These are phyloP conservation scores for Trachelus stipa DNA, from an alignment of 2,888 invertebrate genomes.

Conservation along the genomic window DNA sequence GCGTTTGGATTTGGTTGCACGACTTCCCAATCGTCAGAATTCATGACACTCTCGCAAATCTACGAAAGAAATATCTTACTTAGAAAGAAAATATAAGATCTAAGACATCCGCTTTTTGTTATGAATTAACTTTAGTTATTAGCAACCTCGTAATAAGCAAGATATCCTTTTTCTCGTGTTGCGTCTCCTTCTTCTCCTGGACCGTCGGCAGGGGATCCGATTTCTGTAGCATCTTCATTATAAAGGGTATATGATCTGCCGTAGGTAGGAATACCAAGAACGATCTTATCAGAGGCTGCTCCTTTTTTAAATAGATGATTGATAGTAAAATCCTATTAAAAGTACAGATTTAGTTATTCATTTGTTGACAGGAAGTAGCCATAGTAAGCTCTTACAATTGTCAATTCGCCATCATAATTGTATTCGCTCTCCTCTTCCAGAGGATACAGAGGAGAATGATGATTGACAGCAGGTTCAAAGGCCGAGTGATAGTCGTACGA, in stretches of 20 bases:
- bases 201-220: constrained; percentile 91
- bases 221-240: constrained; percentile 84
- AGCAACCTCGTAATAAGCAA: constrained; percentile 89
- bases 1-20: constrained; percentile 83
- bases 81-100: constrained; percentile 1
- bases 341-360: constrained; percentile 11
- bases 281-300: constrained; percentile 82
- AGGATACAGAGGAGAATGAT: constrained; percentile 88
- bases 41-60: constrained; percentile 87
- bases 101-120: not conserved
- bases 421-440: constrained; percentile 87
- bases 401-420: constrained; percentile 87
- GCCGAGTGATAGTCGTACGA: constrained; percentile 95
- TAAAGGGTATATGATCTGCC: constrained; percentile 91
- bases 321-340: constrained; percentile 84
- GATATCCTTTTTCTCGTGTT: constrained; percentile 91
- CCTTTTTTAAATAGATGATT: constrained; percentile 84
- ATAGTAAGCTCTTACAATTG: constrained; percentile 78
- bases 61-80: constrained; percentile 57
- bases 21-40: constrained; percentile 84
- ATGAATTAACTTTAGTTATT: not conserved
- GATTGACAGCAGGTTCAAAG: constrained; percentile 90
- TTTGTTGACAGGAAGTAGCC: not conserved
- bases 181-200: constrained; percentile 92
- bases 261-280: constrained; percentile 90